Evolutionary conservation across 2,888 invertebrate genomes (phyloP).

Genomic region (Tetramorium bicarinatum): DNA sequence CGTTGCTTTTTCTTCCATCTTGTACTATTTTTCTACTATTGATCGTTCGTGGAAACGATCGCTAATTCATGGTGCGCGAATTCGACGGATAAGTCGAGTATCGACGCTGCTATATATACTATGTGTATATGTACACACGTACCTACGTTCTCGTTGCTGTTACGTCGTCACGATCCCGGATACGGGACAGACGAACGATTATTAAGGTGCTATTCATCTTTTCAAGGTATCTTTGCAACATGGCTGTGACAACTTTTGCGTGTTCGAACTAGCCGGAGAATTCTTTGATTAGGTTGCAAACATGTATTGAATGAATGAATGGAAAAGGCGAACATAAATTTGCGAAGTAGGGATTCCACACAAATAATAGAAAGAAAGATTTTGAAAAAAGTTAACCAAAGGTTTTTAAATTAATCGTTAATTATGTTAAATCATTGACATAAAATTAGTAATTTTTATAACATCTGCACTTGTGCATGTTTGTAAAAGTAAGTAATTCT

Average conservation of each 20-base stretch:
- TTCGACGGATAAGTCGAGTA: slow-evolving; percentile 7
- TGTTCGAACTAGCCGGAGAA: slow-evolving; percentile 32
- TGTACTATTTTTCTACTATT: neutral
- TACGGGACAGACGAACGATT: slow-evolving; percentile 52
- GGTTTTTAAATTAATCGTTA: neutral
- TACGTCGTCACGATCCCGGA: slow-evolving; percentile 36
- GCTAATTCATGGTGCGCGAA: slow-evolving; percentile 15
- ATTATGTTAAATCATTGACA: neutral
- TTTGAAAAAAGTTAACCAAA: neutral
- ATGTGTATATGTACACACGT: neutral
- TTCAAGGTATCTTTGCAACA: slow-evolving; percentile 16
- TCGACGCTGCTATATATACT: neutral
- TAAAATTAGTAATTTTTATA: neutral
- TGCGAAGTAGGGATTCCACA: neutral
- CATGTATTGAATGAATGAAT: neutral
- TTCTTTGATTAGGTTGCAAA: slow-evolving; percentile 17
- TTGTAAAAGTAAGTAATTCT: neutral
- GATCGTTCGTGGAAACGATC: neutral
- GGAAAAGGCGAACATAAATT: neutral
- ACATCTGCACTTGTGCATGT: neutral
- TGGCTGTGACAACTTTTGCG: slow-evolving; percentile 13
- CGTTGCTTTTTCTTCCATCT: neutral
- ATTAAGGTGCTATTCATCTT: slow-evolving; percentile 52
- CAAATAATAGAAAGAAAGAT: neutral
- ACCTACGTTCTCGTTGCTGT: neutral